Base-by-base conservation (phyloP, 2,888 invertebrate genomes). In the Norana najaformis region DNA sequence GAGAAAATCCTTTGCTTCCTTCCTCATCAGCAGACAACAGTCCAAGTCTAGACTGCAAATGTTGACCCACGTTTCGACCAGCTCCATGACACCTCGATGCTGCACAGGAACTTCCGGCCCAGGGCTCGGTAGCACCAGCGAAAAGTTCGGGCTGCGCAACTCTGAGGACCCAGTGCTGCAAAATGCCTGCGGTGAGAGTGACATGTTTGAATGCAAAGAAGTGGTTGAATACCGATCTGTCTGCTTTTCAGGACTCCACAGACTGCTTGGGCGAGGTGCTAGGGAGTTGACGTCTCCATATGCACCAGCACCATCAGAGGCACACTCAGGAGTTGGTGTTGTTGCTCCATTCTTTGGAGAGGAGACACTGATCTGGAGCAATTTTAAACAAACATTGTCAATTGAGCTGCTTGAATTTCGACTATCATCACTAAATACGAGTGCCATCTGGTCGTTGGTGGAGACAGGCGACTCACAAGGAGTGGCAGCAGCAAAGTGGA, bases 1-100 rank as follows among this genome's bases (percentile, higher is more conserved):
- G 90, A 96, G 94, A 92, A 96, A 96, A 91, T 96, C 96, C 91
- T 95, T 93, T 91, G 96, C 94, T 92, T 96, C 96, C 90, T 95
- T 94, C 90, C 90, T 89, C 90, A 92, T 92, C 38, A 88, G 37
- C 36, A 92, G 92, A 88, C 92, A 93, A 85, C 93, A 93, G 89
- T 94, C 94, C 38, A 95, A 92, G 91, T 95, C 95, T 18, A 93
- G 91, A 89, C 93, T 92, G 91, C 94, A 94, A 13, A 94, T 93
- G 83, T 92, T 90, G 41, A 94, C 93, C 95, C 95, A 95, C 13
- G 94, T 93, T 90, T 94, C 94, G 30, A 95, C 92, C n/a, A 91
- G 88, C 88, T 93, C 93, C 90, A 95, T 93, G 20, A 94, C 93
- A 11, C 93, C 94, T 37, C 93, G 92, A 89, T 95, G 95, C 39